Percentiles rank a stretch among this genome's conserved stretches.
These are phyloP conservation scores for Neosalanx taihuensis DNA, from an alignment of 2,797 vertebrate genomes.

Conservation along the genomic window DNA sequence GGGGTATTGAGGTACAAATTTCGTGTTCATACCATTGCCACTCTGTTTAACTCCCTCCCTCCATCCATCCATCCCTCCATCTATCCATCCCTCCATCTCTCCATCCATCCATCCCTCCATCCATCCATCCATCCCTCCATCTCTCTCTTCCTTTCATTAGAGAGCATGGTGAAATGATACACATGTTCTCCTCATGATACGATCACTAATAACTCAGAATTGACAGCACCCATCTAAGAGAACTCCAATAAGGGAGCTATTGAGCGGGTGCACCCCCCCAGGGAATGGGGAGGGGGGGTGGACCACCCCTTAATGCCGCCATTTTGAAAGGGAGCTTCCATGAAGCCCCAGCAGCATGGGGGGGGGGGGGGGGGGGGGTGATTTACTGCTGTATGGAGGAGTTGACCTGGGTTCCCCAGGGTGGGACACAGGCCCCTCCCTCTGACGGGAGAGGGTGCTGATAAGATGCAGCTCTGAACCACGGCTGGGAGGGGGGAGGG, in stretches of 20 bases:
- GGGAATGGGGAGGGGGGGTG: background rate
- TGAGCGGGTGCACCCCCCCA: background rate
- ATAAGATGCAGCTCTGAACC: too few relatives aligned
- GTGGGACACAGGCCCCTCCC: background rate
- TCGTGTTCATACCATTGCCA: too few relatives aligned
- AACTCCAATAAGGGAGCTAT: background rate
- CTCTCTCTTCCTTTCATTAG: constrained; percentile 4
- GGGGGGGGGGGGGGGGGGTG: too few relatives aligned
- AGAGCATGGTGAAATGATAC: background rate
- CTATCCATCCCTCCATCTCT: background rate
- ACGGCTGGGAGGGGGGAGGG: too few relatives aligned
- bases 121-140: background rate
- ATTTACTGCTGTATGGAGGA: background rate
- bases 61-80: background rate
- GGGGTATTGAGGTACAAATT: too few relatives aligned
- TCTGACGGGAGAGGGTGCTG: background rate
- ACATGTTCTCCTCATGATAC: background rate
- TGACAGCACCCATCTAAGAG: background rate
- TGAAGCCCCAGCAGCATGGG: too few relatives aligned
- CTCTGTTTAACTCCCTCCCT: background rate
- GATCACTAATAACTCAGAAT: background rate
- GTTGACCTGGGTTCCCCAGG: background rate
- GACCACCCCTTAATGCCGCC: background rate
- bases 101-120: too few relatives aligned
- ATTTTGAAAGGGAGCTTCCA: constrained; percentile 3